Evolutionary conservation across 2,113 vertebrate genomes (phyloP).

Genomic region (Fukomys damarensis): DNA sequence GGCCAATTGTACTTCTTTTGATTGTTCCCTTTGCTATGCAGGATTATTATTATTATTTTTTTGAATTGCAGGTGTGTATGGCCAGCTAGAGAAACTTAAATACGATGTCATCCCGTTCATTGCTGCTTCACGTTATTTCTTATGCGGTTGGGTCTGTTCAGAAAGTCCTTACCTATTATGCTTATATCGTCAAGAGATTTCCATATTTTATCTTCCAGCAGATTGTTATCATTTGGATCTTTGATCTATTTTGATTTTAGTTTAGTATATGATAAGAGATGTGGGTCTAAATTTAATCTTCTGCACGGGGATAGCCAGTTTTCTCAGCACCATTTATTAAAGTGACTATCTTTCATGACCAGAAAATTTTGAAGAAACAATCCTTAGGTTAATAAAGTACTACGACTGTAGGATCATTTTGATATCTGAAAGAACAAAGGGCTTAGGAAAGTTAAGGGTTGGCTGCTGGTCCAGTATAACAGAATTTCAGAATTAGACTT

Average conservation of each 20-base stretch:
- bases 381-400: not conserved
- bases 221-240: not conserved
- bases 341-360: not conserved
- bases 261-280: not conserved
- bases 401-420: constrained; percentile 49
- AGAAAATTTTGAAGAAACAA: not conserved
- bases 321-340: not conserved
- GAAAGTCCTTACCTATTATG: not conserved
- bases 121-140: not conserved
- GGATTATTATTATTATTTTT: not conserved
- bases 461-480: not conserved
- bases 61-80: not conserved
- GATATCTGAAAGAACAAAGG: constrained; percentile 29
- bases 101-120: not conserved
- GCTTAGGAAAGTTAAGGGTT: constrained; percentile 37
- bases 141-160: not conserved
- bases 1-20: not conserved
- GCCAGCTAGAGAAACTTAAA: not conserved
- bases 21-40: not conserved
- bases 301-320: not conserved
- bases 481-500: constrained; percentile 41
- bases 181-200: not conserved
- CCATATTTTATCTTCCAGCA: not conserved
- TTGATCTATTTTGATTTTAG: not conserved
- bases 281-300: not conserved